Base-by-base conservation (phyloP, 2,113 vertebrate species). In the Physeter macrocephalus region DNA sequence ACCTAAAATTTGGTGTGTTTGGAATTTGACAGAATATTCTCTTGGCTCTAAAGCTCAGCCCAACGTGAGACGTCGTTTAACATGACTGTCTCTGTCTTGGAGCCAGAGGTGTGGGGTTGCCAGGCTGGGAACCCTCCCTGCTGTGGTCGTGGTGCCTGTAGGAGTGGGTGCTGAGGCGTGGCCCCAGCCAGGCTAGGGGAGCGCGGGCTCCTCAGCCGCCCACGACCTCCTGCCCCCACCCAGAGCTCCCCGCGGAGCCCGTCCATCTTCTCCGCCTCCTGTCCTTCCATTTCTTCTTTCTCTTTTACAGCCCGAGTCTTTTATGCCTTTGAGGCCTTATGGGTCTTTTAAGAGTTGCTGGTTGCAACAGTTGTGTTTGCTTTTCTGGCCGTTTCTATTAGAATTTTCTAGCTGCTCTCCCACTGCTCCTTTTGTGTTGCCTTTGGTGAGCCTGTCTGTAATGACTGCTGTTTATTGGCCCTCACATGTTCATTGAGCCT, bases 171-270 rank as follows among this genome's bases (percentile, higher is more conserved):
- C 67, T 21, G 1, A 20, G 21, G 61, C 20, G 36, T 12, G 64
- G 74, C 74, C 36, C 29, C 2, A 8, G 61, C 25, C 25, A 57
- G 52, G 54, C 20, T 57, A 7, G 54, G 18, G 20, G 20, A 57
- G 54, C 54, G 0, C 0, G 10, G 59, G 23, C 59, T 61, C 59
- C 23, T 27, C 25, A n/a, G 20, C 6, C 20, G 17, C 54, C 54
- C 3, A 6, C 8, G 21, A 23, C 31, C 36, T 39, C 59, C 25
- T 6, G 10, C 6, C 88, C 29, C 23, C 25, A 5, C 36, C 8
- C 36, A 1, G 54, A 4, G 10, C 52, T 14, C 9, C 46, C n/a
- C 15, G 0, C 18, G 3, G 10, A 2, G 3, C 54, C 41, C 0
- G 4, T 15, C 39, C 46, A 2, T 46, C 43, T 57, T 7, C 25